Base-by-base conservation (phyloP, 2,888 invertebrate genomes). In the Ctenicera cuprea region DNA sequence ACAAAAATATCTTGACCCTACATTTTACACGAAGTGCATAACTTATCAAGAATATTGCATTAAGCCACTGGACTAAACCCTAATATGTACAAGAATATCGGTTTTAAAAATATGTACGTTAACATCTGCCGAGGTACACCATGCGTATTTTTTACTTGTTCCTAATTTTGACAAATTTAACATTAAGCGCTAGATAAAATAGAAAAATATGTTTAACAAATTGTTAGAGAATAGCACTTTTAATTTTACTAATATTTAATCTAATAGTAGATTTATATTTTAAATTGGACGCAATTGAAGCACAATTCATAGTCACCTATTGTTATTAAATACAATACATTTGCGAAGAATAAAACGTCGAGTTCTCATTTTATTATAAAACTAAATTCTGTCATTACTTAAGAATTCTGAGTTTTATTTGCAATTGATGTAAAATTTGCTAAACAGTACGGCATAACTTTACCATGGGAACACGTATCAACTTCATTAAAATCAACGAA, bases 401-500 rank as follows among this genome's bases (percentile, higher is more conserved):
- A 50, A 22, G 12, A 50, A 50, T 22, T 1, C 50, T 20, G 50
- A 20, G 33, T 65, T 20, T 48, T 59, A 71, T 65, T 62, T 54
- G 14, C 3, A 22, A 45, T 16, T 8, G 30, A 11, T 26, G 73
- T 73, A 43, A 20, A 52, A 20, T 75, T 74, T 18, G 20, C 57
- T 26, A 71, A 50, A 80, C 93, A 93, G 82, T 93, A 93, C 4
- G 87, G 83, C 90, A 92, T 90, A 68, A 90, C 87, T 63, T 86
- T 87, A 3, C 93, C 93, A 80, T 93, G 93, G 12, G 90, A 89
- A 82, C 93, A 94, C n/a, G 89, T 89, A 74, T 88, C 86, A n/a
- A 87, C 86, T 66, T 87, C 84, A 73, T 87, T 86, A 80, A 88
- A 88, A 81, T 91, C 88, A 20, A 90, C 81, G 38, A 92, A 84